phyloP scores from a whole-genome alignment of 2,797 vertebrate genomes.

The Pterois miles region DNA sequence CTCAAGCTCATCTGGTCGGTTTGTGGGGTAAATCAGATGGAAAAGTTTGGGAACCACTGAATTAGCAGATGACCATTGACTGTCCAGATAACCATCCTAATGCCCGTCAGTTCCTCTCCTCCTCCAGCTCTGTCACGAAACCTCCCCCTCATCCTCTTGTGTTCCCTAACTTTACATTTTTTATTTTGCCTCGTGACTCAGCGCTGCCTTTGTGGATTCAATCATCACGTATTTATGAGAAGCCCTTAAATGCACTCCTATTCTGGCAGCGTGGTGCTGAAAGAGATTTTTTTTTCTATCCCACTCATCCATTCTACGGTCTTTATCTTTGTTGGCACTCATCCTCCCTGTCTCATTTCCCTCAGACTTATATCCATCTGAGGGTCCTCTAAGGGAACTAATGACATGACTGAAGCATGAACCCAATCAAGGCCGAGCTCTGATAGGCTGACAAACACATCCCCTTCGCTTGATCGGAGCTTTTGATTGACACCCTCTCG shows the following conservation, averaged over 20 bases:
- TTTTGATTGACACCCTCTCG: constrained; percentile 50
- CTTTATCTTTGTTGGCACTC: constrained; percentile 50
- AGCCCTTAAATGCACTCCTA: constrained; percentile 56
- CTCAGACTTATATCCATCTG: constrained; percentile 33
- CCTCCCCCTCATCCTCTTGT: background rate
- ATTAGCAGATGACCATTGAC: background rate
- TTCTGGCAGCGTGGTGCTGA: constrained; percentile 53
- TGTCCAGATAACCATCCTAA: constrained; percentile 3
- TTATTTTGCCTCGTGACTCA: constrained; percentile 46
- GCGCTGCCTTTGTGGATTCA: constrained; percentile 57
- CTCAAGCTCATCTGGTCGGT: background rate
- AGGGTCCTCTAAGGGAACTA: constrained; percentile 33
- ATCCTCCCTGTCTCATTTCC: constrained; percentile 44
- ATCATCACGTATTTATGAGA: constrained; percentile 62
- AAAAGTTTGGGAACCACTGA: background rate
- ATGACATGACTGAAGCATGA: constrained; percentile 44
- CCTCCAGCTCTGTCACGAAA: constrained; percentile 30
- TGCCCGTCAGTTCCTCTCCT: background rate
- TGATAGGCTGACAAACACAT: constrained; percentile 31
- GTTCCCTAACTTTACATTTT: constrained; percentile 31
- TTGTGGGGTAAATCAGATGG: background rate
- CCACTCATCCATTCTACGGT: constrained; percentile 46
- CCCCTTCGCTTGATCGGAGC: constrained; percentile 20
- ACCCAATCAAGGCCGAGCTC: constrained; percentile 42
- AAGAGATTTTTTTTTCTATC: constrained; percentile 40